These are phyloP conservation scores for Sitta europaea DNA, from an alignment of 2,113 vertebrate species.

Conservation along the genomic window DNA sequence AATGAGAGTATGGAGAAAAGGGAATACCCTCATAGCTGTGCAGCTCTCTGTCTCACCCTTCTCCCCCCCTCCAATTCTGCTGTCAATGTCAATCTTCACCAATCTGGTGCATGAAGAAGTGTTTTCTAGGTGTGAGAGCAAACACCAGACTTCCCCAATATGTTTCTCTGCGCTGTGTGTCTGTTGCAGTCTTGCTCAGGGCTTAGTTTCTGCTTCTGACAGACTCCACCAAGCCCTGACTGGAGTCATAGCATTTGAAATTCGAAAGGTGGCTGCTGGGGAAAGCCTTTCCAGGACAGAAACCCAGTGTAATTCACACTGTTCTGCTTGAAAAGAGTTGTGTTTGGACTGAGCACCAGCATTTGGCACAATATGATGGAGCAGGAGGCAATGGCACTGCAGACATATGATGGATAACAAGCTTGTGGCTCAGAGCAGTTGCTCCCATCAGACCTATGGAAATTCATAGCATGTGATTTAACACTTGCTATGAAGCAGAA, in stretches of 20 bases:
- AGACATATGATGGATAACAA: background rate
- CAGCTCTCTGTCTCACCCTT: background rate
- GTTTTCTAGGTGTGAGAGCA: slow-evolving; percentile 52
- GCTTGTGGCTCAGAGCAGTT: background rate
- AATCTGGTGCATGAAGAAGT: slow-evolving; percentile 28
- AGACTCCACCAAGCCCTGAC: background rate
- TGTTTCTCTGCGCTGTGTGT: background rate
- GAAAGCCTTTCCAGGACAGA: background rate
- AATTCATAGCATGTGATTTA: background rate
- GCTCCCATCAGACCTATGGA: background rate
- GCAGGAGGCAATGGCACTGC: background rate
- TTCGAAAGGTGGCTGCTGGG: background rate
- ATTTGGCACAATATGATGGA: background rate
- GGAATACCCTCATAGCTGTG: background rate
- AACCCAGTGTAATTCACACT: background rate
- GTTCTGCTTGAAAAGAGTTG: background rate
- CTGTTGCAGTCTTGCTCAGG: background rate
- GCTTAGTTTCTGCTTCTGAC: background rate
- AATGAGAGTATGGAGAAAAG: background rate
- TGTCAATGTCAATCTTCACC: background rate
- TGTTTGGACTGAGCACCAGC: background rate
- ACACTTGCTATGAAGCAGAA: background rate
- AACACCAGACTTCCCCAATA: slow-evolving; percentile 54
- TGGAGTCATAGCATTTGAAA: background rate
- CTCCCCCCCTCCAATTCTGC: background rate